Percentiles rank a stretch among this genome's conserved stretches.
Evolutionary conservation across 2,888 invertebrate species (phyloP).

Genomic region (Caprella mutica): DNA sequence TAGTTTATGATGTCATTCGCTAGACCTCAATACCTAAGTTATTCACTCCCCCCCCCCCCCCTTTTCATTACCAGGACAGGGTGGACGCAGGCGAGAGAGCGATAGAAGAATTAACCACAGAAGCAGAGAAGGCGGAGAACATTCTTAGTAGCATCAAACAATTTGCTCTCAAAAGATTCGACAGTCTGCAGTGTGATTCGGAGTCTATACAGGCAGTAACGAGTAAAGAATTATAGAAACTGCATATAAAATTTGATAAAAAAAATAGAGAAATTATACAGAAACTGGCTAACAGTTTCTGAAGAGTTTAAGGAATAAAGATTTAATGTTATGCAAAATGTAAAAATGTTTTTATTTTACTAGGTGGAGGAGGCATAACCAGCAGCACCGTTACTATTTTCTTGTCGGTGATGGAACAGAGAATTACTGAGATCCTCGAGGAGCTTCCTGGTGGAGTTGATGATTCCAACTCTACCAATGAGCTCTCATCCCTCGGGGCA

Average conservation of each 20-base stretch:
- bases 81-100: conserved; percentile 10
- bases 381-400: conserved; percentile 22
- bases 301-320: no score
- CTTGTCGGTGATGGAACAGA: conserved; percentile 30
- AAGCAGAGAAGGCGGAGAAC: conserved; percentile 10
- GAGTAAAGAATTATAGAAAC: no score
- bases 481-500: no score
- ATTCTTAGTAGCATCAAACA: conserved; percentile 23
- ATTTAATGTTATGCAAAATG: no score
- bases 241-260: no score
- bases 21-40: no score
- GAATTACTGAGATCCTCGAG: conserved; percentile 21
- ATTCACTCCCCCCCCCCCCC: no score
- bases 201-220: conserved; percentile 23
- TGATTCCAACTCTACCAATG: no score
- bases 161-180: conserved; percentile 18
- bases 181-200: conserved; percentile 21
- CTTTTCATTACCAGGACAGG: conserved; percentile 8
- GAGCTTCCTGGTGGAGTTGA: background rate
- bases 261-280: no score
- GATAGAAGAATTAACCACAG: conserved; percentile 9
- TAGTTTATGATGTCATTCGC: no score
- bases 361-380: conserved; percentile 27
- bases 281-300: no score
- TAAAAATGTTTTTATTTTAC: no score